A percentile compares a stretch with the other conserved stretches of the same genome.
Conservation (phyloP, 2,113 vertebrate species). For the Brachyistius frenatus region DNA sequence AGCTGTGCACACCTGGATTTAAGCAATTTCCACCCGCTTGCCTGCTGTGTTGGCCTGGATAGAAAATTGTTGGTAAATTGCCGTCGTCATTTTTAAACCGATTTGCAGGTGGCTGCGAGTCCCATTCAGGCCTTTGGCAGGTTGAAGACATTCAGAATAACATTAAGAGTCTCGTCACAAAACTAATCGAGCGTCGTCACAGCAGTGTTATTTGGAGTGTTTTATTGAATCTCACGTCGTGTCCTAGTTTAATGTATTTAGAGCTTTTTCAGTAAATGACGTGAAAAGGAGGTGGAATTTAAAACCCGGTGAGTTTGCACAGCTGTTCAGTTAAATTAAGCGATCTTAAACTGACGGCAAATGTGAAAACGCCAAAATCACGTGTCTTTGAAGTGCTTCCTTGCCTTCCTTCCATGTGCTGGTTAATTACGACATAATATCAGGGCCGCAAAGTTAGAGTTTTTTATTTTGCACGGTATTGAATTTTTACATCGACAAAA, state of each 20-base stretch:
- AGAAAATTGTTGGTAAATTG: not conserved
- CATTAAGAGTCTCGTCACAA: not conserved
- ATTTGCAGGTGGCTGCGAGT: not conserved
- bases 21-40: not conserved
- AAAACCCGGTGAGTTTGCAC: not conserved
- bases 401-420: too few relatives aligned
- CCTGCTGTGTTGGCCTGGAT: not conserved
- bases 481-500: too few relatives aligned
- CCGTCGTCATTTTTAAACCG: not conserved
- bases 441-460: too few relatives aligned
- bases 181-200: not conserved
- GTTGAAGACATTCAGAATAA: not conserved
- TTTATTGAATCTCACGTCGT: not conserved
- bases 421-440: too few relatives aligned
- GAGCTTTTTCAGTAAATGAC: not conserved
- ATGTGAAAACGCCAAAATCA: too few relatives aligned
- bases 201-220: not conserved
- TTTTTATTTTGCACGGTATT: too few relatives aligned
- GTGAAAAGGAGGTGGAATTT: not conserved
- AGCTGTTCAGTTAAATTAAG: not conserved
- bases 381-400: too few relatives aligned
- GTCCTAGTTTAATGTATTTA: not conserved
- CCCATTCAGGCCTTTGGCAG: not conserved
- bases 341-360: too few relatives aligned
- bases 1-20: slow-evolving; percentile 7